These are phyloP conservation scores for Enteromius thamalakanensis DNA, from an alignment of 2,797 vertebrate genomes.

Conservation along the genomic window DNA sequence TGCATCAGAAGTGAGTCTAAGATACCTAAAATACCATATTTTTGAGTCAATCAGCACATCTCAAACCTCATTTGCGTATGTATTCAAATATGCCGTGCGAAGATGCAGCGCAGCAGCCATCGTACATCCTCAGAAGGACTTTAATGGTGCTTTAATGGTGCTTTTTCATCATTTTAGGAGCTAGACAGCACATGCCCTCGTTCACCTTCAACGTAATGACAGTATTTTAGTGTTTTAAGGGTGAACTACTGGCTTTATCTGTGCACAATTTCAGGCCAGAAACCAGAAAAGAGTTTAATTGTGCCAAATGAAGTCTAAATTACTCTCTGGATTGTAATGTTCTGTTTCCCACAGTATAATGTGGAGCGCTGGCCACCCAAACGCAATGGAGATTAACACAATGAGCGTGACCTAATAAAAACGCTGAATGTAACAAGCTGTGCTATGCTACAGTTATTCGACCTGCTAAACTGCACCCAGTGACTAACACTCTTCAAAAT, in stretches of 20 bases:
- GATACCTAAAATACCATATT: not conserved
- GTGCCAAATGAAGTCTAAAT: constrained; percentile 32
- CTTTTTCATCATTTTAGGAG: constrained; percentile 28
- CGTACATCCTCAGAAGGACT: not conserved
- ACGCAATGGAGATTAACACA: constrained; percentile 7
- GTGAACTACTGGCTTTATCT: not conserved
- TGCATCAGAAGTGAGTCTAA: constrained; percentile 2
- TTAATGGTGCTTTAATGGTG: constrained; percentile 20
- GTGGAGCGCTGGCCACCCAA: constrained; percentile 6
- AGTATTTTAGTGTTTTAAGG: not conserved
- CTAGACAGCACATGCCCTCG: constrained; percentile 10
- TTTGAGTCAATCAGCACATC: not conserved
- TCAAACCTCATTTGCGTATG: not conserved
- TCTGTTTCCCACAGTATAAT: constrained; percentile 12
- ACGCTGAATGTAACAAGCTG: not conserved
- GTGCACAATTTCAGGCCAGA: not conserved
- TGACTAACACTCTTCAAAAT: constrained; percentile 7
- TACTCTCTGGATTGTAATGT: constrained; percentile 8
- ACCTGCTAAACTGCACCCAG: constrained; percentile 9
- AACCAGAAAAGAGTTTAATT: constrained; percentile 19
- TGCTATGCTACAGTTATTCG: not conserved
- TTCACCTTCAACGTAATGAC: constrained; percentile 31
- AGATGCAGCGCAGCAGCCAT: constrained; percentile 17
- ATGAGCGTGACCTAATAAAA: constrained; percentile 15
- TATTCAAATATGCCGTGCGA: not conserved